Percentiles rank a stretch among this genome's conserved stretches.
Evolutionary conservation across 2,113 vertebrate species (phyloP).

Genomic region (Coregonus clupeaformis): DNA sequence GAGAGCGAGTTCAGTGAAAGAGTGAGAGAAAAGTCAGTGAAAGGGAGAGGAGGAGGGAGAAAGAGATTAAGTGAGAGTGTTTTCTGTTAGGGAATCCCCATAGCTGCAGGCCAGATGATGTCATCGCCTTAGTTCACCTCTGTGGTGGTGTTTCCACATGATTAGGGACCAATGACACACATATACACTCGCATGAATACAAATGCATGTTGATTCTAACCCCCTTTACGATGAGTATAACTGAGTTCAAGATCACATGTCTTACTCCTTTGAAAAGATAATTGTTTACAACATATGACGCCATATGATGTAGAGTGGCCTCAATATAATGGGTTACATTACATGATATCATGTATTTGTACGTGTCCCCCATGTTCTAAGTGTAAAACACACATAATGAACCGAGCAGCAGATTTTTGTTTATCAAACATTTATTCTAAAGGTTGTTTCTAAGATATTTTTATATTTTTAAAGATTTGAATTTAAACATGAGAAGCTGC

Average conservation of each 20-base stretch:
- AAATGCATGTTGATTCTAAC: background rate
- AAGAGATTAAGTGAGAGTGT: constrained; percentile 32
- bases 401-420: constrained; percentile 22
- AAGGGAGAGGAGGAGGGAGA: constrained; percentile 18
- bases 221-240: background rate
- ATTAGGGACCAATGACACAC: constrained; percentile 41
- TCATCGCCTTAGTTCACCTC: constrained; percentile 61
- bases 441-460: constrained; percentile 2
- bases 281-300: constrained; percentile 8
- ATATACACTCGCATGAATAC: constrained; percentile 16
- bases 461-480: background rate
- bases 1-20: no score
- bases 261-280: constrained; percentile 4
- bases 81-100: constrained; percentile 69
- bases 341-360: background rate
- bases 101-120: constrained; percentile 55
- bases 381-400: background rate
- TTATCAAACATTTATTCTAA: constrained; percentile 45
- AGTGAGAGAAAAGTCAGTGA: constrained; percentile 20
- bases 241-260: constrained; percentile 15
- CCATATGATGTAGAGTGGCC: no score
- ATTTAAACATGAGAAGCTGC: constrained; percentile 45
- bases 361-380: background rate
- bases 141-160: constrained; percentile 60
- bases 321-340: background rate